Evolutionary conservation across 1,140 invertebrate genomes (phyloP), one percentile per base, ranked within the genome.

Genomic region (Brachionus calyciflorus): DNA sequence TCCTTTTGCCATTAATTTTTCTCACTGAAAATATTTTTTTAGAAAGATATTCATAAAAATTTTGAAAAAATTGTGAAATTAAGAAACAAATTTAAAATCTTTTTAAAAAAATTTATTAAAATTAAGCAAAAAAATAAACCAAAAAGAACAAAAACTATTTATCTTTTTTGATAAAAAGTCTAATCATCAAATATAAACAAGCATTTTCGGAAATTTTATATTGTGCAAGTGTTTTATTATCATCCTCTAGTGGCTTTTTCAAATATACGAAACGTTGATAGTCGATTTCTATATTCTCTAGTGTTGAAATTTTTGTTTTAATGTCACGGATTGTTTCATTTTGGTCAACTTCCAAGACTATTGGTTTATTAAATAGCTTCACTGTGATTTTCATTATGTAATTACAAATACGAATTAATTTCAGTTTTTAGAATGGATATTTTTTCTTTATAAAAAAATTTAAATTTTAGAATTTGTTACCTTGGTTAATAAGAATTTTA

Each of bases 301-400:
- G 24, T 30, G 37, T 73, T 73, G 49, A 10, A 33, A 73, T 73
- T 49, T 33, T 51, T 12, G 14, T 49, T 30, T 73, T 73, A 12
- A 73, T 28, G 24, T 73, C 69, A 14, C 24, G n/a, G 17, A 73
- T 73, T 37, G 69, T 73, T 33, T 73, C 30, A 12, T 21, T 37
- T 49, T 17, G 21, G 19, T 49, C 10, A 21, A 51, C 30, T n/a
- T 73, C 46, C 19, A 73, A 19, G 14, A 51, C 30, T 19, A 73
- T 73, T 5, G 46, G 69, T n/a, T 51, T 55, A 21, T 33, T 41
- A 24, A 73, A 73, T 40, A 73, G 12, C 19, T 73, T 73, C 12
- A 51, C 69, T 19, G 69, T 73, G 7, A 73, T 51, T 33, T 49
- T 73, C 69, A 73, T 73, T 73, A 14, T 73, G 17, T 33, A 40